Conservation (phyloP, 2,113 vertebrate genomes). For the Scophthalmus maximus region DNA sequence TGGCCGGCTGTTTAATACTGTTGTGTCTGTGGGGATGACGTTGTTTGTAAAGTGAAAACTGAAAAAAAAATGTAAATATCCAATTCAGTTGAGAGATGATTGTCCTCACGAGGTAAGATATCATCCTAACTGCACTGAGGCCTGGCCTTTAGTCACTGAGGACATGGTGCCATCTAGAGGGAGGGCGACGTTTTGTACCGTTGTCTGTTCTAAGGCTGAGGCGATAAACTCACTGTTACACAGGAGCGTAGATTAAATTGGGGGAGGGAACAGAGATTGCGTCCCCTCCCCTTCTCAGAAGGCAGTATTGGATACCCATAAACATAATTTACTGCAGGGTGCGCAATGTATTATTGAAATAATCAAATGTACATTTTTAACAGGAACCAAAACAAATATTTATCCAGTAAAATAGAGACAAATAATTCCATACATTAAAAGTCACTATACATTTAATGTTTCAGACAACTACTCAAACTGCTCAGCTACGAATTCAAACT, state of each 20-base stretch:
- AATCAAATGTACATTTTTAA: conserved; percentile 3
- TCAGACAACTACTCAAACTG: not conserved
- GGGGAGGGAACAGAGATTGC: too few species aligned
- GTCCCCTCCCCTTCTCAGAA: not conserved
- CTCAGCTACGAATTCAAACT: conserved; percentile 8
- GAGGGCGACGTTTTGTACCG: conserved; percentile 4
- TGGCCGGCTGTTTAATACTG: not conserved
- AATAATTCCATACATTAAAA: not conserved
- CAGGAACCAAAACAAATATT: conserved; percentile 5
- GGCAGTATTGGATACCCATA: too few species aligned
- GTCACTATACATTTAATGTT: not conserved
- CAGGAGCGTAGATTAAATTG: too few species aligned
- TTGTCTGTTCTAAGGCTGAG: not conserved
- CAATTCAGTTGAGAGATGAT: not conserved
- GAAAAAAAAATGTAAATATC: not conserved
- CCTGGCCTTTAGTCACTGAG: conserved; percentile 58
- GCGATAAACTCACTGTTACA: not conserved
- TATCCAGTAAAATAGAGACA: conserved; percentile 7
- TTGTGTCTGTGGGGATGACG: too few species aligned
- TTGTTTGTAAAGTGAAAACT: not conserved
- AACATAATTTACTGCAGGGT: too few species aligned
- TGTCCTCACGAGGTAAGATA: conserved; percentile 1
- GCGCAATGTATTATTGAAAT: too few species aligned
- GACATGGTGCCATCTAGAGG: conserved; percentile 79
- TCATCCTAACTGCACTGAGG: not conserved